Evolutionary conservation across 1,140 invertebrate species (phyloP).

Genomic region (Hyles vespertilio): DNA sequence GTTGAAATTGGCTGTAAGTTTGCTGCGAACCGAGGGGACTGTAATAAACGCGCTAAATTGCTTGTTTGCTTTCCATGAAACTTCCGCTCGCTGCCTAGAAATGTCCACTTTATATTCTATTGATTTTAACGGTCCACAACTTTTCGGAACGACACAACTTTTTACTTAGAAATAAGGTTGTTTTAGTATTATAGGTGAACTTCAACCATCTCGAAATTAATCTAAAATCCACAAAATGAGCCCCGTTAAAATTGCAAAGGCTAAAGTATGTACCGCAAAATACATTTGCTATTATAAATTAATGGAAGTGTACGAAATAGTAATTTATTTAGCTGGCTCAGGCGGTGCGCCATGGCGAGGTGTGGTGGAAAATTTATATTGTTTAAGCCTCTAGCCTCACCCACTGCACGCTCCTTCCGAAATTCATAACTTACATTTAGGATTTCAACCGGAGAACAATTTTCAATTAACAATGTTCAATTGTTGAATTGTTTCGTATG

Average conservation of each 20-base stretch:
- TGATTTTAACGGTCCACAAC: not conserved
- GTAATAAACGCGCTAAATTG: constrained; percentile 23
- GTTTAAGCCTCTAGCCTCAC: constrained; percentile 21
- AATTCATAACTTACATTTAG: constrained; percentile 25
- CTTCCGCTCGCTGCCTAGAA: constrained; percentile 2
- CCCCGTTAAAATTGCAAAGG: no score
- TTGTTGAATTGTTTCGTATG: no score
- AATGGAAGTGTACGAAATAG: no score
- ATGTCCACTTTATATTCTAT: not conserved
- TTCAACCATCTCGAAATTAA: no score
- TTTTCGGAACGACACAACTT: no score
- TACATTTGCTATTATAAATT: no score
- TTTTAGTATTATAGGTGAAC: no score
- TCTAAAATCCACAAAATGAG: no score
- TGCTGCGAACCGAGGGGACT: constrained; percentile 5
- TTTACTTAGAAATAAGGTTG: no score
- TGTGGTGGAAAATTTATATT: constrained; percentile 33
- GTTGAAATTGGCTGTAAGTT: constrained; percentile 21
- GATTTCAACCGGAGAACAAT: constrained; percentile 21
- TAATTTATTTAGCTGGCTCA: constrained; percentile 10
- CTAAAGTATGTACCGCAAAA: no score
- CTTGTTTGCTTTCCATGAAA: constrained; percentile 32
- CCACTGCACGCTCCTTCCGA: constrained; percentile 25
- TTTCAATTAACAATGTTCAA: constrained; percentile 20
- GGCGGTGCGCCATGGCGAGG: constrained; percentile 17